phyloP scores from a whole-genome alignment of 37 sponge, comb jelly and placozoan species.

The Mnemiopsis leidyi region DNA sequence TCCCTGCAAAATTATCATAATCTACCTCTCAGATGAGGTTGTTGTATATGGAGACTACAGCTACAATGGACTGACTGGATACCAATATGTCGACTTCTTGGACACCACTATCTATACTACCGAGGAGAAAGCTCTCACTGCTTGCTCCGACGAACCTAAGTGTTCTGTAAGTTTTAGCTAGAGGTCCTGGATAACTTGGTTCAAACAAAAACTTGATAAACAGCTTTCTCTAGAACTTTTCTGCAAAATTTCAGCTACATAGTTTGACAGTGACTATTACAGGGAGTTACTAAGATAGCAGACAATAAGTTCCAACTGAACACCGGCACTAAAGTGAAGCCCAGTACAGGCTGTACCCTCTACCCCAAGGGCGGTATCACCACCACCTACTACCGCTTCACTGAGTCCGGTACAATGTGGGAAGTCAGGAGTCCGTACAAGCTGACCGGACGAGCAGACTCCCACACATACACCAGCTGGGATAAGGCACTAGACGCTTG shows the following conservation, averaged over 20 bases:
- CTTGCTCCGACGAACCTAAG: constrained; percentile 2
- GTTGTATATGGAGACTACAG: constrained; percentile 36
- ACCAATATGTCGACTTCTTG: background rate
- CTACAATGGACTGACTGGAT: background rate
- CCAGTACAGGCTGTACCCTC: background rate
- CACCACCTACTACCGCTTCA: background rate
- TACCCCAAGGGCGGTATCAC: constrained; percentile 23
- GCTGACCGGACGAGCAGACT: background rate
- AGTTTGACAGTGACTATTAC: background rate
- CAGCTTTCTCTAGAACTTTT: too few relatives aligned
- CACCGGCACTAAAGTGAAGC: background rate
- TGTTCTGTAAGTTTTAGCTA: constrained; percentile 3
- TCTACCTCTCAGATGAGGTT: background rate
- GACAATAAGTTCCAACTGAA: constrained; percentile 25
- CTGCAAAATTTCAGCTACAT: too few relatives aligned
- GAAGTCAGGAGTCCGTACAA: background rate
- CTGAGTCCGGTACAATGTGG: background rate
- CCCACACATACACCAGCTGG: background rate
- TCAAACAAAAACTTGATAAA: too few relatives aligned
- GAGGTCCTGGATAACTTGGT: too few relatives aligned
- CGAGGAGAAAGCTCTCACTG: background rate
- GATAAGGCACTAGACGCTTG: background rate
- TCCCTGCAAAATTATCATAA: too few relatives aligned
- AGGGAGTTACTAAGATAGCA: background rate
- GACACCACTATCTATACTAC: background rate